Evolutionary conservation across 2,797 vertebrate genomes (phyloP).

Genomic region (Peromyscus melanophrys): DNA sequence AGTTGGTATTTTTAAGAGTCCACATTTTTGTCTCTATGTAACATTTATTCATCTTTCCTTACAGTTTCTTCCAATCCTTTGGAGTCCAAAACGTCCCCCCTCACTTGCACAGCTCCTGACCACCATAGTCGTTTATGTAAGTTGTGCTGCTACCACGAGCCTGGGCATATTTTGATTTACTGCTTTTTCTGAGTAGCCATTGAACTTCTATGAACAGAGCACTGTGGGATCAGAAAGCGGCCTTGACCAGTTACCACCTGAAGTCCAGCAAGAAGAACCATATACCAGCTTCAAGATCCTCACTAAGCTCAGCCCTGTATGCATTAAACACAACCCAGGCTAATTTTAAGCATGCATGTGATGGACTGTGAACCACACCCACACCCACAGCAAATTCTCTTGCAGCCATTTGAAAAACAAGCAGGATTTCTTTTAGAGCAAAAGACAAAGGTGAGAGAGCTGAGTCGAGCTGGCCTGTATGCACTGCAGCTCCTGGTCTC

Average conservation of each 20-base stretch:
- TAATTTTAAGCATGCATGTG: background rate
- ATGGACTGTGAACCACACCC: too few relatives aligned
- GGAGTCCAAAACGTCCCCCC: background rate
- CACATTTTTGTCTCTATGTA: background rate
- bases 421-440: background rate
- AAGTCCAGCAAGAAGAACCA: background rate
- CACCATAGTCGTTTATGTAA: background rate
- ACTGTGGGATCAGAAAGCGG: too few relatives aligned
- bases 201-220: background rate
- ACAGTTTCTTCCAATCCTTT: background rate
- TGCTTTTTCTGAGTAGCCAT: background rate
- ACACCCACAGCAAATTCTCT: background rate
- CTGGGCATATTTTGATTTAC: background rate
- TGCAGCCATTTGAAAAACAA: background rate
- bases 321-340: background rate
- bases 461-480: background rate
- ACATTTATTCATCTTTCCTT: background rate
- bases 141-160: background rate
- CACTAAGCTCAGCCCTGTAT: background rate
- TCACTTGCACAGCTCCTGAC: accelerated
- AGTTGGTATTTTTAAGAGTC: background rate
- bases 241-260: background rate
- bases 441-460: background rate
- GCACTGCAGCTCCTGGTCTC: background rate
- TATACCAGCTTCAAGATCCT: background rate